Evolutionary conservation across 53 echinoderm and acorn worm species (phyloP), one percentile per base, ranked within the genome.

Genomic region (Henricia sp.): DNA sequence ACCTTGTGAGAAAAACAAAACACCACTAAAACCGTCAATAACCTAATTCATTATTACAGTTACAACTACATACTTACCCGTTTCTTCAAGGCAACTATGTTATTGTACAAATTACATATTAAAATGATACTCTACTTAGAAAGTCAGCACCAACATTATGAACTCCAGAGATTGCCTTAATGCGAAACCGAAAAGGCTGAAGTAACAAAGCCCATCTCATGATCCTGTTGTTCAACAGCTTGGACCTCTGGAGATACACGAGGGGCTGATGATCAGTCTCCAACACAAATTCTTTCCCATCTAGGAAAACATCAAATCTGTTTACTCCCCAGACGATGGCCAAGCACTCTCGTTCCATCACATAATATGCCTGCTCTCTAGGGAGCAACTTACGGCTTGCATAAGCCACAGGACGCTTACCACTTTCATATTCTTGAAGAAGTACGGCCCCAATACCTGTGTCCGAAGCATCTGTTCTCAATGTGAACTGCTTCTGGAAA

Each of bases 81-180:
- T 56, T 56, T 3, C 23, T 2, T 19, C 2, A 21, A 56, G 9
- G 56, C 23, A 56, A 23, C 23, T 1, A 56, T 25, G 25, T 56
- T 9, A 56, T 56, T 56, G 16, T 56, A 56, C 56, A 6, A 56
- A 56, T 56, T 27, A 56, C 21, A n/a, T 1, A 6, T 3, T 56
- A 56, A n/a, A n/a, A n/a, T n/a, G 21, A 56, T 2, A 56, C 71
- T 42, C 89, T 71, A 43, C 89, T 84, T 32, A 89, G 43, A 37
- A 32, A 89, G 66, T 89, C 89, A 46, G 89, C 89, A 4, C 84
- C 89, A 20, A 84, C 67, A 53, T 89, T 89, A 12, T 76, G 76
- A 21, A 39, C 68, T 12, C 85, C 84, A 43, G 53, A 65, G 20
- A 89, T 89, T 26, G 68, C 89, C 36, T 76, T 77, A 9, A 89